A percentile compares a stretch with the other conserved stretches of the same genome.
phyloP scores from a whole-genome alignment of 1,140 invertebrate species.

The Listronotus bonariensis region DNA sequence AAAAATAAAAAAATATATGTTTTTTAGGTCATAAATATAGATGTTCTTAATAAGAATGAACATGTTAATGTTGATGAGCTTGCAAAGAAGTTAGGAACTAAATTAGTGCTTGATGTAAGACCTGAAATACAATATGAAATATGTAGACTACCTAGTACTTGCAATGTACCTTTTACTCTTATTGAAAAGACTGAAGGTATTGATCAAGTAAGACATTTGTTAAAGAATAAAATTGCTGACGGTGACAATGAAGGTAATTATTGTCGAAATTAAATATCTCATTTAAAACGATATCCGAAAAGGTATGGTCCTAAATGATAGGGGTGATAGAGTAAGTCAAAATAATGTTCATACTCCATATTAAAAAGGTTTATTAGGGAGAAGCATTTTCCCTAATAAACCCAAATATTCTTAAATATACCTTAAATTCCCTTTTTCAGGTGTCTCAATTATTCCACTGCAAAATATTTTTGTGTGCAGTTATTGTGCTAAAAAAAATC shows the following conservation, averaged over 20 bases:
- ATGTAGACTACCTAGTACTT: slow-evolving; percentile 59
- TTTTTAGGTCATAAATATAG: slow-evolving; percentile 44
- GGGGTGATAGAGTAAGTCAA: too few relatives aligned
- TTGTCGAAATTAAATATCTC: slow-evolving; percentile 11
- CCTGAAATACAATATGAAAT: slow-evolving; percentile 46
- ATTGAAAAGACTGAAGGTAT: slow-evolving; percentile 34
- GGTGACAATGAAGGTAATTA: slow-evolving; percentile 14
- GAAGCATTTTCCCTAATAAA: too few relatives aligned
- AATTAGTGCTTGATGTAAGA: slow-evolving; percentile 47
- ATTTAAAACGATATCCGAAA: too few relatives aligned
- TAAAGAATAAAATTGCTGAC: slow-evolving; percentile 1
- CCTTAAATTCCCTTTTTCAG: too few relatives aligned
- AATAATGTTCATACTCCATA: too few relatives aligned
- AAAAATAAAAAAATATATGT: too few relatives aligned
- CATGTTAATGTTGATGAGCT: slow-evolving; percentile 42
- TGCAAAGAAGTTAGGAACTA: slow-evolving; percentile 12
- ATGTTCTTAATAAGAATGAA: slow-evolving; percentile 38
- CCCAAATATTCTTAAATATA: too few relatives aligned
- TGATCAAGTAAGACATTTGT: slow-evolving; percentile 16
- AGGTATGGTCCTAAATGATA: too few relatives aligned
- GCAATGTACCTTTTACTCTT: slow-evolving; percentile 43
- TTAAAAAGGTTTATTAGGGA: too few relatives aligned
- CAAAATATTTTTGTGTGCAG: too few relatives aligned
- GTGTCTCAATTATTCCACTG: too few relatives aligned
- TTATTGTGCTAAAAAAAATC: too few relatives aligned